These are phyloP conservation scores for Ephialtes manifestator DNA, from an alignment of 2,888 invertebrate species.

Conservation along the genomic window DNA sequence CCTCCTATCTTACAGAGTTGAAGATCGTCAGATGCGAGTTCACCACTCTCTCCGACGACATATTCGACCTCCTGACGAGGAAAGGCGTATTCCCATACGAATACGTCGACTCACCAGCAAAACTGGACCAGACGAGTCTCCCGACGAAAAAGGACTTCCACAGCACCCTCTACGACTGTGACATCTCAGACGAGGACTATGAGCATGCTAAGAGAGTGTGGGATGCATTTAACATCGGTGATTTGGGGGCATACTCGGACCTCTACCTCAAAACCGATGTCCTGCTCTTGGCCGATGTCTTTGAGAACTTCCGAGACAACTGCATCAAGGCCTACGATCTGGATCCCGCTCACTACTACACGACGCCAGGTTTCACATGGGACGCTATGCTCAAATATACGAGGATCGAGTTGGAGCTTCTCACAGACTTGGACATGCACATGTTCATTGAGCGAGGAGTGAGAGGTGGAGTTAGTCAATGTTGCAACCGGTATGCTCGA, in stretches of 20 bases:
- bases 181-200: slow-evolving; percentile 74
- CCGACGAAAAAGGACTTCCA: slow-evolving; percentile 72
- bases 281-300: slow-evolving; percentile 80
- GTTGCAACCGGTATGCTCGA: slow-evolving; percentile 71
- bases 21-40: slow-evolving; percentile 56
- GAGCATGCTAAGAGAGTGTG: slow-evolving; percentile 80
- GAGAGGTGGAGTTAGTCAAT: slow-evolving; percentile 73
- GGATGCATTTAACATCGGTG: slow-evolving; percentile 76
- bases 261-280: too few species aligned
- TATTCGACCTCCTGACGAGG: slow-evolving; percentile 70
- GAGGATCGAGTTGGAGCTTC: slow-evolving; percentile 59
- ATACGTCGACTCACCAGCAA: slow-evolving; percentile 72
- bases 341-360: slow-evolving; percentile 75
- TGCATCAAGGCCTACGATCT: slow-evolving; percentile 77
- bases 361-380: slow-evolving; percentile 62
- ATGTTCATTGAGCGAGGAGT: slow-evolving; percentile 74
- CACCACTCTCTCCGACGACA: slow-evolving; percentile 42
- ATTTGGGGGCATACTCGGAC: slow-evolving; percentile 80
- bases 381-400: slow-evolving; percentile 68
- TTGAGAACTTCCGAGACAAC: slow-evolving; percentile 81
- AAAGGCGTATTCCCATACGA: slow-evolving; percentile 81
- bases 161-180: slow-evolving; percentile 69
- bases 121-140: slow-evolving; percentile 70
- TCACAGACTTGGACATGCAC: slow-evolving; percentile 72
- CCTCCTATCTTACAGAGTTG: slow-evolving; percentile 67